Conservation (phyloP, 2,113 vertebrate species). For the Paralichthys olivaceus region DNA sequence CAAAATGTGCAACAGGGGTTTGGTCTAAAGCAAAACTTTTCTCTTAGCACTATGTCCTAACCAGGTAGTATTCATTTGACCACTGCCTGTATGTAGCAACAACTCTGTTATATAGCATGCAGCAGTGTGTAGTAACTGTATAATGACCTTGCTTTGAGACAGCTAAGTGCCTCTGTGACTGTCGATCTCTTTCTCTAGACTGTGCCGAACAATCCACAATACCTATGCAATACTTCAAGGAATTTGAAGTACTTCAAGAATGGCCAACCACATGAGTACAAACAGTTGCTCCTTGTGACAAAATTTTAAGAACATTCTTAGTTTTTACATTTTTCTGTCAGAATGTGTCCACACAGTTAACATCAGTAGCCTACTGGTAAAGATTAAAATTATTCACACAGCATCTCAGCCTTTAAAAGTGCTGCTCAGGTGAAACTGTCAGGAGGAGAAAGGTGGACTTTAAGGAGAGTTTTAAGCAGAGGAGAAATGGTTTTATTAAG, state of each 20-base stretch:
- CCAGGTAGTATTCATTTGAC: neutral
- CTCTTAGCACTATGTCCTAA: neutral
- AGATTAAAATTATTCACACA: neutral
- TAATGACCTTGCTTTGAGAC: neutral
- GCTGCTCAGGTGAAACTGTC: neutral
- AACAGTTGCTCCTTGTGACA: neutral
- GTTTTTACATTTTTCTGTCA: neutral
- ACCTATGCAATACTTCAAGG: neutral
- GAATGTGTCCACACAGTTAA: neutral
- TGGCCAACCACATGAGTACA: neutral
- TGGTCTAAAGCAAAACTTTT: no score
- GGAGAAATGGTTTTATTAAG: neutral
- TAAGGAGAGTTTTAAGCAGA: neutral
- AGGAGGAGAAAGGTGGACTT: neutral
- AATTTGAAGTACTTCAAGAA: neutral
- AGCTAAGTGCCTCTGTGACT: neutral
- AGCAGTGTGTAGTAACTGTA: neutral
- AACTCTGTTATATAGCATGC: neutral
- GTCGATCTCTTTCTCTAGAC: neutral
- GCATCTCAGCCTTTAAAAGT: neutral
- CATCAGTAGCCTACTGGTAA: neutral
- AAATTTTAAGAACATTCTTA: neutral
- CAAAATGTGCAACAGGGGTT: neutral
- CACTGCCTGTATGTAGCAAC: neutral
- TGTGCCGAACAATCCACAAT: neutral